Base-by-base conservation (phyloP, 2,797 vertebrate species). In the Pseudochromis fuscus region DNA sequence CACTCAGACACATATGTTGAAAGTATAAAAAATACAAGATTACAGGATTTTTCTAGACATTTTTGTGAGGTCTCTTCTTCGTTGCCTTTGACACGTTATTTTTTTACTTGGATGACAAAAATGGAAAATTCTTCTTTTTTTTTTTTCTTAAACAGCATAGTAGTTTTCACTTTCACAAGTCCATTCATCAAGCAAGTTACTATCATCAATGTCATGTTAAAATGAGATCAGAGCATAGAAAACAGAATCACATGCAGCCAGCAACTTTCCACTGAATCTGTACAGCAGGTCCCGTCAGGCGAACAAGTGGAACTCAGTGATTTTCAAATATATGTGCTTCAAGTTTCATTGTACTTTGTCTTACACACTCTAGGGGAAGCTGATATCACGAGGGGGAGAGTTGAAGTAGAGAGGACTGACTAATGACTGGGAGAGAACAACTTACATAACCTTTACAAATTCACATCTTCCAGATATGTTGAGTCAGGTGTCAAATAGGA, bases 21-120 rank as follows among this genome's bases (percentile, higher is more conserved):
- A 88, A 87, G 89, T 92, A 92, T 88, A 92, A 91, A 90, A 92
- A 92, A 90, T 92, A 92, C 88, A 90, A 88, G 88, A 84, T 82
- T 86, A 90, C 78, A 80, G 82, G 57, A 79, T 84, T 80, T 81
- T 88, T 89, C 82, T 90, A 82, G 72, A 91, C 60, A 80, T 88
- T 90, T 87, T 87, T 79, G 82, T 89, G 89, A 91, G 90, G 88
- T 91, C 84, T 91, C 79, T 77, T 90, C 62, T 85, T 85, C 81
- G 42, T 83, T 77, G 69, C 68, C 62, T 87, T 85, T 77, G 73
- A 87, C 83, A 81, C 61, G 16, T 76, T 77, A 56, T 83, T 83
- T 83, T 83, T 85, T 78, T 79, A 83, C 75, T 91, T 63, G 44
- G 81, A 89, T 82, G 79, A 92, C 67, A 75, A 83, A 85, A 81